A percentile compares a stretch with the other conserved stretches of the same genome.
phyloP scores from a whole-genome alignment of 1,140 invertebrate genomes.

The Bombus pascuorum region DNA sequence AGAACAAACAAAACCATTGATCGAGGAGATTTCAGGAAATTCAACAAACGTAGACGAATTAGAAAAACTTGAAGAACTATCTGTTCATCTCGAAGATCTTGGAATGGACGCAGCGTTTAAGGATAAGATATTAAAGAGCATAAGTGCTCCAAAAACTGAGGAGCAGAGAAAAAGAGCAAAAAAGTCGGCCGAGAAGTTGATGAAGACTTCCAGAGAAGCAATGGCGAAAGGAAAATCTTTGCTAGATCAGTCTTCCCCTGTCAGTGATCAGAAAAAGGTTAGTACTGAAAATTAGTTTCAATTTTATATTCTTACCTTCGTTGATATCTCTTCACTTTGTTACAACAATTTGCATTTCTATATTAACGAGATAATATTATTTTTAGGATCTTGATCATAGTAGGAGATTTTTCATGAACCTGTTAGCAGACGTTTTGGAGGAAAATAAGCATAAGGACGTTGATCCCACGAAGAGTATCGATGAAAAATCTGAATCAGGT shows the following conservation, averaged over 20 bases:
- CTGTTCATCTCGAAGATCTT: not conserved
- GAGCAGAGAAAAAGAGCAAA: constrained; percentile 5
- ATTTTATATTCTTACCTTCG: not conserved
- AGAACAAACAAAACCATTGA: constrained; percentile 38
- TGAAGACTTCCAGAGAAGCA: constrained; percentile 22
- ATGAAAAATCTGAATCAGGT: not conserved
- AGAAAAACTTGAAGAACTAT: not conserved
- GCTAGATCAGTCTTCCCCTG: not conserved
- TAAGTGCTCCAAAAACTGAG: constrained; percentile 41
- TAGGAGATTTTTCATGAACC: constrained; percentile 13
- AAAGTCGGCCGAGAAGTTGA: constrained; percentile 33
- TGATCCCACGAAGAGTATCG: not conserved
- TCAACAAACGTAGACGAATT: not conserved
- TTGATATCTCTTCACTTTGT: not conserved
- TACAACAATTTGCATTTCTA: not conserved
- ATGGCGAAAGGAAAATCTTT: constrained; percentile 27
- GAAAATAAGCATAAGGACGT: not conserved
- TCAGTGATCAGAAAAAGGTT: not conserved
- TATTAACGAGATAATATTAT: not conserved
- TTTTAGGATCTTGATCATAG: constrained; percentile 9
- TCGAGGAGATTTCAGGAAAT: constrained; percentile 40
- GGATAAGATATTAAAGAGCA: constrained; percentile 33
- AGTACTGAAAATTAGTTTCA: not conserved
- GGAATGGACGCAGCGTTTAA: constrained; percentile 27
- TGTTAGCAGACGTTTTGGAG: not conserved